Percentiles rank a stretch among this genome's conserved stretches.
Conservation (phyloP, 2,888 invertebrate species). For the Seira sanloemensis region DNA sequence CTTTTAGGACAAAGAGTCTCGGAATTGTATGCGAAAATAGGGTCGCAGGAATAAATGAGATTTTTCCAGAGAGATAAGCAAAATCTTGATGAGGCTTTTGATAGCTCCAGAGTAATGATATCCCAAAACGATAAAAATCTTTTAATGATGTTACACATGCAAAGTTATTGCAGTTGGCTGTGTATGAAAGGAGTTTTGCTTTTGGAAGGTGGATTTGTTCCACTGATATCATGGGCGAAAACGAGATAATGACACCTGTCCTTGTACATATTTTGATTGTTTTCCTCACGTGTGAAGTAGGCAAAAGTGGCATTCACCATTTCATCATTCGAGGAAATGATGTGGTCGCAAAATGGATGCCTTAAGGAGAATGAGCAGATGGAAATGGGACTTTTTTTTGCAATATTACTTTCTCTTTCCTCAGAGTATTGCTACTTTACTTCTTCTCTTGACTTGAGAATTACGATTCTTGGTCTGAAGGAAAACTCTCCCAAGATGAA, state of each 20-base stretch:
- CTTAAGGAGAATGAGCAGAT: neutral
- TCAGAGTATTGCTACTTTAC: too few species aligned
- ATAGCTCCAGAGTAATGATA: neutral
- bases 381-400: neutral
- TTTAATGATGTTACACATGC: neutral
- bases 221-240: neutral
- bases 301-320: neutral
- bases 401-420: neutral
- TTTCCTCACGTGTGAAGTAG: neutral
- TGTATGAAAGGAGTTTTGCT: too few species aligned
- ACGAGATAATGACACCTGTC: neutral
- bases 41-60: conserved; percentile 5
- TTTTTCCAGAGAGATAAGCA: neutral
- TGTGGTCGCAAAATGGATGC: too few species aligned
- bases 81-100: neutral
- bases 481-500: neutral
- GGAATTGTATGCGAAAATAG: neutral
- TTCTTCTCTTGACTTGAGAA: too few species aligned
- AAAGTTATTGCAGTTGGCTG: neutral
- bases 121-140: neutral
- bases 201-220: too few species aligned
- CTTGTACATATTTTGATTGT: neutral
- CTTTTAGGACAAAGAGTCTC: neutral
- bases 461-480: neutral
- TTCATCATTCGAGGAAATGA: neutral